phyloP scores from a whole-genome alignment of 2,113 vertebrate genomes.

The Heterotis niloticus region DNA sequence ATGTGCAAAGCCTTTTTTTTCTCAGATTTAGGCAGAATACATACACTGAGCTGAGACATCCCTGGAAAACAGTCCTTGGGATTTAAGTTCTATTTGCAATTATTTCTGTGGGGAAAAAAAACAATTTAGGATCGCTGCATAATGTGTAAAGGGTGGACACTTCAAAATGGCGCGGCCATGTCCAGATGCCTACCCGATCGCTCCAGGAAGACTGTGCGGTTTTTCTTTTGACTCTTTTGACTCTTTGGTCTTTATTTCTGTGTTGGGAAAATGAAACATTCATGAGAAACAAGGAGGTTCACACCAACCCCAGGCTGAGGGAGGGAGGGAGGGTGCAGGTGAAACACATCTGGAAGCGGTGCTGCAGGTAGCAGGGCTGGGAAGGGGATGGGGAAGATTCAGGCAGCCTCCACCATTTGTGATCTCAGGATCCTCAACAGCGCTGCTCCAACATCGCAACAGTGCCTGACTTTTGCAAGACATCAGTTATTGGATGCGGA shows the following conservation, averaged over 20 bases:
- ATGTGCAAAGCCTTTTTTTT: conserved; percentile 5
- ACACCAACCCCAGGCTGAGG: not conserved
- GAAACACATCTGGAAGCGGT: too few relatives aligned
- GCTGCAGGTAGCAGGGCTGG: not conserved
- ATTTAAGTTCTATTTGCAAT: conserved; percentile 41
- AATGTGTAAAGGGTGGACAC: conserved; percentile 46
- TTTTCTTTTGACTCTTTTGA: too few relatives aligned
- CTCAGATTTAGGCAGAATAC: conserved; percentile 39
- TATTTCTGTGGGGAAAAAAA: conserved; percentile 41
- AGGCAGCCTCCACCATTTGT: too few relatives aligned
- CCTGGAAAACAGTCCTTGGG: conserved; percentile 30
- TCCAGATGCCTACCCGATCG: too few relatives aligned
- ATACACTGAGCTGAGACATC: conserved; percentile 23
- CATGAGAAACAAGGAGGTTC: conserved; percentile 27
- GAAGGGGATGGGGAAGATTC: not conserved
- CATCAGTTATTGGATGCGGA: too few relatives aligned
- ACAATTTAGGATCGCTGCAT: conserved; percentile 43
- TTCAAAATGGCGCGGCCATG: too few relatives aligned
- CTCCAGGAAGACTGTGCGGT: too few relatives aligned
- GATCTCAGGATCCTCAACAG: not conserved
- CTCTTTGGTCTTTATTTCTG: conserved; percentile 35
- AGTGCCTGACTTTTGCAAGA: too few relatives aligned
- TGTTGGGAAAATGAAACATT: conserved; percentile 42
- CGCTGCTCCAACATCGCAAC: too few relatives aligned
- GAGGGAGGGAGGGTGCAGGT: not conserved